Percentiles rank a stretch among this genome's conserved stretches.
Conservation (phyloP, 2,888 invertebrate species). For the Plagiodera versicolora region DNA sequence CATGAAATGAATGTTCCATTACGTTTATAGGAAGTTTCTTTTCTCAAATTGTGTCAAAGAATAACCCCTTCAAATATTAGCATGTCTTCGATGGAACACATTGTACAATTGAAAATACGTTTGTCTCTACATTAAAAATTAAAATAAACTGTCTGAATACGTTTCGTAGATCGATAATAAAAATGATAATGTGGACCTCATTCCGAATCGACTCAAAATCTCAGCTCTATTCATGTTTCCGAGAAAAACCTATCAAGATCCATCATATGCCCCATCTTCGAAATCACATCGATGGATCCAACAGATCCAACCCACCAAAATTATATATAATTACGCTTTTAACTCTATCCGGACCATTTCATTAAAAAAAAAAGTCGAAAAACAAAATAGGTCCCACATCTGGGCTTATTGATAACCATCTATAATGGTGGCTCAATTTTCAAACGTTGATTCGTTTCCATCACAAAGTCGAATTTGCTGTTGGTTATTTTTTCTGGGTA, state of each 20-base stretch:
- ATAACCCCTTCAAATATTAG: too few relatives aligned
- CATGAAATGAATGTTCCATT: too few relatives aligned
- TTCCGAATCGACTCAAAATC: too few relatives aligned
- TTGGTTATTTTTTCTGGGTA: too few relatives aligned
- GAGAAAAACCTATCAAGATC: not conserved
- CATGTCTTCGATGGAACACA: too few relatives aligned
- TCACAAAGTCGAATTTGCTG: not conserved
- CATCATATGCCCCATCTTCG: constrained; percentile 4
- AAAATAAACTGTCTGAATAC: too few relatives aligned
- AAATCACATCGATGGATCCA: constrained; percentile 33
- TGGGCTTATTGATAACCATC: constrained; percentile 37
- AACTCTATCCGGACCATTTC: constrained; percentile 30
- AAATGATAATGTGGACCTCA: too few relatives aligned
- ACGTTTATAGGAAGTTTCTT: too few relatives aligned
- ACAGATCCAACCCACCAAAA: constrained; percentile 34
- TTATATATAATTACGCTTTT: constrained; percentile 41
- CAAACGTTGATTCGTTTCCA: not conserved
- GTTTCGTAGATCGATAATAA: too few relatives aligned
- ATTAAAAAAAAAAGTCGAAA: constrained; percentile 20
- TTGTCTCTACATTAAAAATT: too few relatives aligned
- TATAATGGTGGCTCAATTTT: constrained; percentile 15
- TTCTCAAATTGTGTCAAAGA: too few relatives aligned
- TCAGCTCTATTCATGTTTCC: not conserved
- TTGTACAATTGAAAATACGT: too few relatives aligned
- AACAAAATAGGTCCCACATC: constrained; percentile 32